phyloP scores from a whole-genome alignment of 2,113 vertebrate genomes.

The Odocoileus hemionus region DNA sequence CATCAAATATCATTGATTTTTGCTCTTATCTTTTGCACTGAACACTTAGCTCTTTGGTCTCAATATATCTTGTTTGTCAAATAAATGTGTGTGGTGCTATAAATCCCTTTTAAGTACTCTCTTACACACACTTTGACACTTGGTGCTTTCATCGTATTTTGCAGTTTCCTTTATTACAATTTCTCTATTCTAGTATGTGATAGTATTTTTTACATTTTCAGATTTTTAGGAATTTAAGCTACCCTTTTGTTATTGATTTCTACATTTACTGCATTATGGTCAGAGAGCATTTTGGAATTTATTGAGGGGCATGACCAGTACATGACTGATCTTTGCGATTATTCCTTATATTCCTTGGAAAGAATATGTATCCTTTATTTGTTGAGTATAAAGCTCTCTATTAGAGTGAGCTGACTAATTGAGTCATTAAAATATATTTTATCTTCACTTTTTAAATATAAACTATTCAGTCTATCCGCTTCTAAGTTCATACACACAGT shows the following conservation, averaged over 20 bases:
- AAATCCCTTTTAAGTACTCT: not conserved
- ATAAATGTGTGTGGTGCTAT: not conserved
- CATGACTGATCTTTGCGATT: not conserved
- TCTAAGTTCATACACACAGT: not conserved
- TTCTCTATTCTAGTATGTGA: not conserved
- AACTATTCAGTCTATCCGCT: not conserved
- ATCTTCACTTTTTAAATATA: not conserved
- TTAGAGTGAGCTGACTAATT: not conserved
- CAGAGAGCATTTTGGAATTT: not conserved
- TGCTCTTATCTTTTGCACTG: not conserved
- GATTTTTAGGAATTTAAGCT: not conserved
- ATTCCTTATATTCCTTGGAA: not conserved
- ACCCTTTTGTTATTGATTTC: not conserved
- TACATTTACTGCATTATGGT: not conserved
- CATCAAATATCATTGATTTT: not conserved
- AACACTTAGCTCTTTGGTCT: not conserved
- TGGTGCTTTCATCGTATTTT: not conserved
- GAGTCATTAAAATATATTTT: not conserved
- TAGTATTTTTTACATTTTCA: not conserved
- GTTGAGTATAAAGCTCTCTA: not conserved
- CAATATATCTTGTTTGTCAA: not conserved
- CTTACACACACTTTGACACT: not conserved
- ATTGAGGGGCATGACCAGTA: not conserved
- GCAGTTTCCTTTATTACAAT: not conserved
- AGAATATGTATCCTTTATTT: not conserved